Conservation (phyloP, 2,888 invertebrate species). For the Tillus elongatus region DNA sequence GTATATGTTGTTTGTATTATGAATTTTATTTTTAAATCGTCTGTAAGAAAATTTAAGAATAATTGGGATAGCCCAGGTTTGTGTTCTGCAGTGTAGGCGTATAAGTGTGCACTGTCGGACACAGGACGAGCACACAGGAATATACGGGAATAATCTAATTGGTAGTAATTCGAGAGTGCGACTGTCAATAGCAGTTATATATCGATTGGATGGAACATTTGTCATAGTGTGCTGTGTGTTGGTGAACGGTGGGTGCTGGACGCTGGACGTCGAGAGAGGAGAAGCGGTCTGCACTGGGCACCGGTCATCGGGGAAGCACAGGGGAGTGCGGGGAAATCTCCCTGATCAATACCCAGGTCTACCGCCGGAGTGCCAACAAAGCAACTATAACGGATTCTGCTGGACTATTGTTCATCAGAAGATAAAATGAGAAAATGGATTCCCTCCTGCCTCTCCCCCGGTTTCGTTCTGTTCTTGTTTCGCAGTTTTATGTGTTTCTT, state of each 20-base stretch:
- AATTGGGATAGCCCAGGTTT: too few species aligned
- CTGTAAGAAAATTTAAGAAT: too few species aligned
- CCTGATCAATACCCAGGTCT: slow-evolving; percentile 46
- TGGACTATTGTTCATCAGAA: slow-evolving; percentile 44
- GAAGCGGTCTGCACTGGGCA: slow-evolving; percentile 26
- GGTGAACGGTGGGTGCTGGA: too few species aligned
- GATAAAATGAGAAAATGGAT: slow-evolving; percentile 44
- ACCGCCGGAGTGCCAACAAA: slow-evolving; percentile 45
- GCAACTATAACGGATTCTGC: slow-evolving; percentile 45
- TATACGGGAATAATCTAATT: slow-evolving; percentile 35
- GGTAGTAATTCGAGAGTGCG: slow-evolving; percentile 32
- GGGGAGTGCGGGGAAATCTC: slow-evolving; percentile 27
- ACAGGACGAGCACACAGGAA: too few species aligned
- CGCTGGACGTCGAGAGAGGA: slow-evolving; percentile 19
- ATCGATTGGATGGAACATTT: slow-evolving; percentile 42
- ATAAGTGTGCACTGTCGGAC: too few species aligned
- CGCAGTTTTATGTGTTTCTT: slow-evolving; percentile 27
- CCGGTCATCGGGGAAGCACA: slow-evolving; percentile 27
- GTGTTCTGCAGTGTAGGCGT: too few species aligned
- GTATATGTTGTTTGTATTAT: too few species aligned
- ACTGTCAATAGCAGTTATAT: slow-evolving; percentile 42
- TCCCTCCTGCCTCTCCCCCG: slow-evolving; percentile 25
- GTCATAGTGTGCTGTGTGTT: slow-evolving; percentile 42
- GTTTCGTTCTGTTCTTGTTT: slow-evolving; percentile 23
- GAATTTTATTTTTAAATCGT: too few species aligned